These are phyloP conservation scores for Sturnira hondurensis DNA, from an alignment of 2,113 vertebrate species.

Conservation along the genomic window DNA sequence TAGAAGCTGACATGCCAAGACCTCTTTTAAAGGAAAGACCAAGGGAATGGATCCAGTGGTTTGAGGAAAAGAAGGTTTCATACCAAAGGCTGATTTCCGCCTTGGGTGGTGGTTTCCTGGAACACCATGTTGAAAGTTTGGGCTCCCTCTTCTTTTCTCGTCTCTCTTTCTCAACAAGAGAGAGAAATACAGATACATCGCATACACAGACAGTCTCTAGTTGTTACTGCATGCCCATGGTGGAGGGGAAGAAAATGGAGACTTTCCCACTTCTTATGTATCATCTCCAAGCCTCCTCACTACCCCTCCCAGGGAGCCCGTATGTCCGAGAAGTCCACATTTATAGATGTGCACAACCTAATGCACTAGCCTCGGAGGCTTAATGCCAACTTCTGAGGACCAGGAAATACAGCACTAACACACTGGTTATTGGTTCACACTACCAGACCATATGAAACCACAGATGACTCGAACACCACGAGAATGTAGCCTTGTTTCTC, in stretches of 20 bases:
- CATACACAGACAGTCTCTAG: neutral
- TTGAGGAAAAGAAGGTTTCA: neutral
- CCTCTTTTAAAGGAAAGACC: neutral
- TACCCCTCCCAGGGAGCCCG: neutral
- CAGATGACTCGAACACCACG: neutral
- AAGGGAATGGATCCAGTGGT: neutral
- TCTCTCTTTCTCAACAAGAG: neutral
- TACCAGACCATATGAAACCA: neutral
- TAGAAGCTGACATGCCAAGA: neutral
- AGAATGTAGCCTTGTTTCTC: neutral
- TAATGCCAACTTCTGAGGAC: neutral
- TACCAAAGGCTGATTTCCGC: neutral
- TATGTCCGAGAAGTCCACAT: neutral
- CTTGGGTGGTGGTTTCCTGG: neutral
- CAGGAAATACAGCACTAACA: neutral
- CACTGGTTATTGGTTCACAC: neutral
- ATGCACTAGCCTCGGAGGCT: neutral
- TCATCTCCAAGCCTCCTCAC: neutral
- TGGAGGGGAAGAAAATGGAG: neutral
- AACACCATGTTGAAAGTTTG: neutral
- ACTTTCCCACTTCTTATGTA: neutral
- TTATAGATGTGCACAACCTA: neutral
- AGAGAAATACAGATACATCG: neutral
- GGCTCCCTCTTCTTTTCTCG: neutral
- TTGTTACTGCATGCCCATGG: neutral